phyloP scores from a whole-genome alignment of 2,113 vertebrate genomes.

The Sminthopsis crassicaudata region DNA sequence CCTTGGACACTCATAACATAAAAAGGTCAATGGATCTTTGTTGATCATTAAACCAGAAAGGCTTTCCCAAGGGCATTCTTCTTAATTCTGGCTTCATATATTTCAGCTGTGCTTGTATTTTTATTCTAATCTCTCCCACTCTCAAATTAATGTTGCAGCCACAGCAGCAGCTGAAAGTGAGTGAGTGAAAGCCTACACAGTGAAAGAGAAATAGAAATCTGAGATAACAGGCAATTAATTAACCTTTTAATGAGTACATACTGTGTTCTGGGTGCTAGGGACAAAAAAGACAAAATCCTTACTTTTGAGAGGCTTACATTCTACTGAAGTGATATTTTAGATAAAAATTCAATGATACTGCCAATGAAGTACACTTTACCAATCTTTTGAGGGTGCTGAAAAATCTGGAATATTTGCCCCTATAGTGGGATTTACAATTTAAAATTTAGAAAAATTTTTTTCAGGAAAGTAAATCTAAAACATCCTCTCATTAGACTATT shows the following conservation, averaged over 20 bases:
- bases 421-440: neutral
- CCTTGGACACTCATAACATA: conserved; percentile 16
- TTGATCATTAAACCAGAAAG: conserved; percentile 62
- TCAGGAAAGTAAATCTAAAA: neutral
- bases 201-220: neutral
- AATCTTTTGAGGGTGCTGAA: neutral
- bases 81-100: neutral
- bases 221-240: neutral
- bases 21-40: conserved; percentile 45
- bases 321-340: neutral
- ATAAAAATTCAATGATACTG: neutral
- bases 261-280: neutral
- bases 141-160: neutral
- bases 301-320: neutral
- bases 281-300: neutral
- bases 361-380: neutral
- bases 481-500: neutral
- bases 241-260: neutral
- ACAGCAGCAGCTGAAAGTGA: neutral
- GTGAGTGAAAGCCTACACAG: neutral
- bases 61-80: neutral
- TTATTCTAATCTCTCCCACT: neutral
- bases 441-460: neutral
- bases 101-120: neutral
- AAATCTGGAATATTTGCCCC: neutral